Evolutionary conservation across 23 tunicate species (phyloP), one percentile per base, ranked within the genome.

Genomic region (Halocynthia roretzi): DNA sequence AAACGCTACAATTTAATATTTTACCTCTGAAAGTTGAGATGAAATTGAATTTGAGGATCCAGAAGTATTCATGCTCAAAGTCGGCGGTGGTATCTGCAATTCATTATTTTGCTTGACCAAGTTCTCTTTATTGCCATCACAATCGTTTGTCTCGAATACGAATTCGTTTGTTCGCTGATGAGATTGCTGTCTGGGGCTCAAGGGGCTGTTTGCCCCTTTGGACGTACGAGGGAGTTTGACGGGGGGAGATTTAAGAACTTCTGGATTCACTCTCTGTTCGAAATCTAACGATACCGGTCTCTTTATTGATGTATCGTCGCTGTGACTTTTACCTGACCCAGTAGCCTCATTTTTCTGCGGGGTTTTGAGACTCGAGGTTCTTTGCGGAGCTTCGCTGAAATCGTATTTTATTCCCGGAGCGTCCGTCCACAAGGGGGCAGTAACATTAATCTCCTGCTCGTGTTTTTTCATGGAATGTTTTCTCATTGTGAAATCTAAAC

Each of bases 391-490:
- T 48, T 74, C 78, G 9, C 70, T 40, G 70, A 65, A 65, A 8
- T 62, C 55, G 15, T 22, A 44, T 10, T 6, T 74, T 40, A 56
- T 56, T 10, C 56, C 49, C 56, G 78, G 60, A 54, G 56, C 60
- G 78, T 74, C 78, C 18, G 78, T 74, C 78, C 78, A 74, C 63
- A 74, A 56, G 60, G 78, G 78, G 10, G 78, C 78, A 53, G 78
- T 74, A 20, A 74, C 78, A n/a, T 74, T 44, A 62, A 74, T 74
- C 21, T 74, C 78, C 8, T 20, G 78, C 31, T 74, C 78, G 31
- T 74, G 67, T 18, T 74, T 74, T 54, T 74, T 74, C 18, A 54
- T 53, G 7, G 78, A 74, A 54, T 74, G 56, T 14, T 54, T 53
- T n/a, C 78, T 6, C 20, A 50, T 74, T 9, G 76, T 50, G 56